These are phyloP conservation scores for Beaufortia kweichowensis DNA, from an alignment of 2,113 vertebrate species.

Conservation along the genomic window DNA sequence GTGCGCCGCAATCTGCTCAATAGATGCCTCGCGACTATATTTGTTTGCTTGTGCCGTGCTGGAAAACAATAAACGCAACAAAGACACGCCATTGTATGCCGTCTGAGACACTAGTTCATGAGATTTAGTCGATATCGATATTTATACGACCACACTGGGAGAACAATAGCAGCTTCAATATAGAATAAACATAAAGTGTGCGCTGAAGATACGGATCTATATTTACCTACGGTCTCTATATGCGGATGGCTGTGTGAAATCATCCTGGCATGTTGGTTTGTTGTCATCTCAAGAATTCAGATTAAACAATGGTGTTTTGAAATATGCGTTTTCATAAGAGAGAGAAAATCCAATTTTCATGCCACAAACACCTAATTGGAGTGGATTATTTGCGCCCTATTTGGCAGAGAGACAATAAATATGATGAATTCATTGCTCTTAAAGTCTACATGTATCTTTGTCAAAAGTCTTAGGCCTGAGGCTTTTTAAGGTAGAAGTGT, in stretches of 20 bases:
- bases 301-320: slow-evolving; percentile 34
- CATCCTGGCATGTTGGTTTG: slow-evolving; percentile 43
- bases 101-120: slow-evolving; percentile 31
- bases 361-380: slow-evolving; percentile 56
- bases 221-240: slow-evolving; percentile 39
- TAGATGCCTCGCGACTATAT: slow-evolving; percentile 39
- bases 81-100: slow-evolving; percentile 28
- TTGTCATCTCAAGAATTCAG: slow-evolving; percentile 7
- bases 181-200: slow-evolving; percentile 28
- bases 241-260: slow-evolving; percentile 48
- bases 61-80: slow-evolving; percentile 48
- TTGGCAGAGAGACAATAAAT: slow-evolving; percentile 48
- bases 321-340: slow-evolving; percentile 23
- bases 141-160: slow-evolving; percentile 43
- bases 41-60: slow-evolving; percentile 29
- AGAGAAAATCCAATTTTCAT: slow-evolving; percentile 55
- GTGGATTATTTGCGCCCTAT: slow-evolving; percentile 56
- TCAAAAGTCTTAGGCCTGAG: slow-evolving; percentile 42
- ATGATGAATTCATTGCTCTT: slow-evolving; percentile 42
- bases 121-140: slow-evolving; percentile 40
- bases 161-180: slow-evolving; percentile 31
- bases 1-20: slow-evolving; percentile 67
- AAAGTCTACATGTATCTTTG: slow-evolving; percentile 38
- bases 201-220: slow-evolving; percentile 49
- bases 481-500: slow-evolving; percentile 43